These are phyloP conservation scores for Rhinogobio ventralis DNA, from an alignment of 2,797 vertebrate species.

Conservation along the genomic window DNA sequence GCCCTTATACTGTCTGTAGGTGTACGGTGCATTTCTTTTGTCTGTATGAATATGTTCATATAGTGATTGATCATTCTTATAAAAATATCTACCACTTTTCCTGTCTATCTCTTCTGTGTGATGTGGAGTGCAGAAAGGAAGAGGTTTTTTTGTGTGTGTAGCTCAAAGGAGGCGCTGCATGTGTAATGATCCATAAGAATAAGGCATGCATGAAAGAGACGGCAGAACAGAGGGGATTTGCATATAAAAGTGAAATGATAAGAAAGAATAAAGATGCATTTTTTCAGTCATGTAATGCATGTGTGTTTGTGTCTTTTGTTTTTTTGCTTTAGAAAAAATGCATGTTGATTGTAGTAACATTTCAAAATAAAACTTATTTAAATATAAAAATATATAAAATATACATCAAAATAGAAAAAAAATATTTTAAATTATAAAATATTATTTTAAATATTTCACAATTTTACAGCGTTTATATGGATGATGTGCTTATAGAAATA, in stretches of 20 bases:
- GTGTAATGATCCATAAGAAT: slow-evolving; percentile 25
- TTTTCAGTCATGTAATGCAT: neutral
- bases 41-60: neutral
- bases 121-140: neutral
- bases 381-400: neutral
- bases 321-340: neutral
- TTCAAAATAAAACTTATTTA: neutral
- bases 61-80: neutral
- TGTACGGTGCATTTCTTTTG: neutral
- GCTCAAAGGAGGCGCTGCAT: neutral
- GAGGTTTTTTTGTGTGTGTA: neutral
- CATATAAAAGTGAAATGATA: slow-evolving; percentile 5
- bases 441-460: neutral
- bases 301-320: neutral
- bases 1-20: neutral
- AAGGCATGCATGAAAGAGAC: slow-evolving; percentile 32
- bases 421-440: neutral
- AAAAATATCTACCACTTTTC: neutral
- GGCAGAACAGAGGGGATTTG: neutral
- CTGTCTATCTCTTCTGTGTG: neutral
- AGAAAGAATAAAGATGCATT: neutral
- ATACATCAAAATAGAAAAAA: neutral
- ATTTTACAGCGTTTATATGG: neutral
- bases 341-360: neutral
- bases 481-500: neutral